phyloP scores from a whole-genome alignment of 2,888 invertebrate genomes.

The Polietes domitor region DNA sequence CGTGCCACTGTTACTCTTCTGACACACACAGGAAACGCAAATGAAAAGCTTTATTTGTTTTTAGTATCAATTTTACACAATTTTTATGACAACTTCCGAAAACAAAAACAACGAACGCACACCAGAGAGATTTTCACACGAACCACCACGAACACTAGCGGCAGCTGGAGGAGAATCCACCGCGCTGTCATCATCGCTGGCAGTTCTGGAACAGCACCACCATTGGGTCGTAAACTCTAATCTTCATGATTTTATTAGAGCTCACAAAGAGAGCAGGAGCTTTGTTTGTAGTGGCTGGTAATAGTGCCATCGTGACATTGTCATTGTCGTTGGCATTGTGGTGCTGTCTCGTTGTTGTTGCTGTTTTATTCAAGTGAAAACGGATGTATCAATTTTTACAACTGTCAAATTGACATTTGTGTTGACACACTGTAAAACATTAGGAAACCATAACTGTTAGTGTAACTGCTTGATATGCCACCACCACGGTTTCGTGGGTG shows the following conservation, averaged over 20 bases:
- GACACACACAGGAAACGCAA: slow-evolving; percentile 36
- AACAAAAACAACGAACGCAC: slow-evolving; percentile 54
- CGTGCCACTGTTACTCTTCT: no score
- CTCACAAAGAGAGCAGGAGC: slow-evolving; percentile 12
- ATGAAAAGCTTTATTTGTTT: slow-evolving; percentile 70
- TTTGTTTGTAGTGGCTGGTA: neutral
- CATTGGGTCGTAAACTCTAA: slow-evolving; percentile 65
- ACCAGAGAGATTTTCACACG: slow-evolving; percentile 40
- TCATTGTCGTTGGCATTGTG: slow-evolving; percentile 50
- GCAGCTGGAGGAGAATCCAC: no score
- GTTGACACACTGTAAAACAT: slow-evolving; percentile 70
- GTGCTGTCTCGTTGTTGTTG: neutral
- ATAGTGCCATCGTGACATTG: slow-evolving; percentile 27
- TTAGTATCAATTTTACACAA: slow-evolving; percentile 68
- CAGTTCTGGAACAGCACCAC: neutral
- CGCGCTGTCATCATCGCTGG: no score
- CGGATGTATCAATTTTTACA: slow-evolving; percentile 66
- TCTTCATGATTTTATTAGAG: slow-evolving; percentile 62
- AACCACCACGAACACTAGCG: neutral
- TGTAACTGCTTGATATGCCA: no score
- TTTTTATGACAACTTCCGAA: slow-evolving; percentile 78
- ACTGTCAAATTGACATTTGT: slow-evolving; percentile 72
- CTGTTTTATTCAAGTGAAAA: slow-evolving; percentile 48
- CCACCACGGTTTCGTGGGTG: no score
- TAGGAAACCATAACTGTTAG: slow-evolving; percentile 45